These are phyloP conservation scores for Scomber japonicus DNA, from an alignment of 2,113 vertebrate genomes.

Conservation along the genomic window DNA sequence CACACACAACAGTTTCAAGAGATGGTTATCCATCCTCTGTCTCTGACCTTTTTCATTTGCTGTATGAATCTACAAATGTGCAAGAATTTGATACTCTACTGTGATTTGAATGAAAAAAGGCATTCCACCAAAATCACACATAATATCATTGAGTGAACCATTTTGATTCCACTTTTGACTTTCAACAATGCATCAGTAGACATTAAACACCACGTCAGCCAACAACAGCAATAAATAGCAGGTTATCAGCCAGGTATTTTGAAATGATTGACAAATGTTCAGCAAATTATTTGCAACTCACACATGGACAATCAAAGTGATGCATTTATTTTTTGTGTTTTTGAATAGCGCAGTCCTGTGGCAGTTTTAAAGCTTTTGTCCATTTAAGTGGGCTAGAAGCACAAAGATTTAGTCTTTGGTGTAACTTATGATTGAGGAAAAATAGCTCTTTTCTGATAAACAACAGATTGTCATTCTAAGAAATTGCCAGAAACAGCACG, in stretches of 20 bases:
- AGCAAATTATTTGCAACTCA: constrained; percentile 19
- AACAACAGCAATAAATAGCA: not conserved
- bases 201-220: constrained; percentile 3
- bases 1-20: constrained; percentile 19
- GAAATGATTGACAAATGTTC: not conserved
- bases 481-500: not conserved
- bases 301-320: not conserved
- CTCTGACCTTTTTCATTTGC: constrained; percentile 24
- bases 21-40: constrained; percentile 34
- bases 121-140: constrained; percentile 1
- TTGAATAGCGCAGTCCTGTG: not conserved
- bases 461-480: not conserved
- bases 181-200: not conserved
- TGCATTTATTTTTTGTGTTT: no score
- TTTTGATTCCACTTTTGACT: not conserved
- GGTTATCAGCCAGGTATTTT: constrained; percentile 9
- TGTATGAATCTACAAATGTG: constrained; percentile 19
- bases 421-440: not conserved
- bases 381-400: not conserved
- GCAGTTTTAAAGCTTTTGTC: not conserved
- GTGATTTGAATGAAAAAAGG: constrained; percentile 12
- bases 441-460: not conserved
- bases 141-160: not conserved
- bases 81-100: constrained; percentile 14
- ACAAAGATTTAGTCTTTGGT: not conserved